These are phyloP conservation scores for Microchirus variegatus DNA, from an alignment of 2,797 vertebrate genomes.

Conservation along the genomic window DNA sequence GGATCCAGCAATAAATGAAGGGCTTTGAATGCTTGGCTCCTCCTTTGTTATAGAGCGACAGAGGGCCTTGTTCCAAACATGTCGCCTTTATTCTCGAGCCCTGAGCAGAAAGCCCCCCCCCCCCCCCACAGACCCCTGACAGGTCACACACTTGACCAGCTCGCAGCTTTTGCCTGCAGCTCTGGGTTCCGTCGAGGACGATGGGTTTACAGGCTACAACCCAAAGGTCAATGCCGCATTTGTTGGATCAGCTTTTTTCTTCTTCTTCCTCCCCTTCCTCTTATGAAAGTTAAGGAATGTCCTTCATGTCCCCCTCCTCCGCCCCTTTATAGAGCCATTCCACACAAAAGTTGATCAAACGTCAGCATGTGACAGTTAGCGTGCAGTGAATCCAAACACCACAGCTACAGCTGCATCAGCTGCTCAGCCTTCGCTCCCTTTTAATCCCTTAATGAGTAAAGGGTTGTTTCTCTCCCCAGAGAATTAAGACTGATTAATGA, in stretches of 20 bases:
- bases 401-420: too few species aligned
- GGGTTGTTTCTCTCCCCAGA: too few species aligned
- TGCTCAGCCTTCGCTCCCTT: too few species aligned
- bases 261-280: background rate
- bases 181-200: conserved; percentile 58
- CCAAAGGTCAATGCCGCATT: conserved; percentile 68
- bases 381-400: background rate
- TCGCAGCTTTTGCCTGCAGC: conserved; percentile 47
- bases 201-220: conserved; percentile 50
- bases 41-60: conserved; percentile 70
- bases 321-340: conserved; percentile 40
- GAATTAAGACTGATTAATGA: too few species aligned
- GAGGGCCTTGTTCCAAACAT: conserved; percentile 68
- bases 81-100: conserved; percentile 62
- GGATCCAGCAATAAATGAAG: conserved; percentile 56
- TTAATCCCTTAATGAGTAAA: too few species aligned
- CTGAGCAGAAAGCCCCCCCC: conserved; percentile 47
- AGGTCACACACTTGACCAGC: conserved; percentile 73
- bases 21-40: conserved; percentile 65
- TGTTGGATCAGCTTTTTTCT: conserved; percentile 37
- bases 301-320: conserved; percentile 31
- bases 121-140: conserved; percentile 54
- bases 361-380: conserved; percentile 7
- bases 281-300: conserved; percentile 51
- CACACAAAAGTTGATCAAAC: conserved; percentile 47